These are phyloP conservation scores for Atherinomorus stipes DNA, from an alignment of 2,113 vertebrate genomes.

Conservation along the genomic window DNA sequence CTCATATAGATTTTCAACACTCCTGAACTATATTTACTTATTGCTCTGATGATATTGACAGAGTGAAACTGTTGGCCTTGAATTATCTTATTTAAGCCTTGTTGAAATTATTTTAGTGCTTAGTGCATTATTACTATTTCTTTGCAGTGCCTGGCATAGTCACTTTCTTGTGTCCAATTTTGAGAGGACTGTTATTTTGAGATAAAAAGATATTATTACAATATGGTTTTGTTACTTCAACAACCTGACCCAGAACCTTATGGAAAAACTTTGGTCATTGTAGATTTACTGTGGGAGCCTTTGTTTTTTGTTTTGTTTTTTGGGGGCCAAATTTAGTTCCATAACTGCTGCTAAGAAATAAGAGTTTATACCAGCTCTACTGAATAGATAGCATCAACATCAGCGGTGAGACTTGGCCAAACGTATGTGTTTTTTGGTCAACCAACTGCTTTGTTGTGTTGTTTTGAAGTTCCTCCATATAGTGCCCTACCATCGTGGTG, in stretches of 20 bases:
- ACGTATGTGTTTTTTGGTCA: background rate
- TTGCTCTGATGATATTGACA: conserved; percentile 29
- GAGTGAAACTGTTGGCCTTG: conserved; percentile 40
- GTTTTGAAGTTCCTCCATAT: conserved; percentile 37
- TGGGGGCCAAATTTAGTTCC: conserved; percentile 51
- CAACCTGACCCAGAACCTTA: conserved; percentile 40
- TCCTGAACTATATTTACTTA: conserved; percentile 29
- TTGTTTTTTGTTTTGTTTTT: conserved; percentile 8
- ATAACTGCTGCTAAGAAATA: conserved; percentile 67
- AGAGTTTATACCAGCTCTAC: conserved; percentile 39
- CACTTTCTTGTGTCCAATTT: conserved; percentile 47
- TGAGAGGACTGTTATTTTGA: conserved; percentile 55
- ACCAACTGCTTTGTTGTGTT: conserved; percentile 1
- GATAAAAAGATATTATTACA: conserved; percentile 33
- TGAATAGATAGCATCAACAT: conserved; percentile 19
- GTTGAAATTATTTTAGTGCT: conserved; percentile 60
- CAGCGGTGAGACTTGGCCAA: conserved; percentile 30
- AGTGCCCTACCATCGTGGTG: conserved; percentile 43
- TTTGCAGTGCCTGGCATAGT: conserved; percentile 78
- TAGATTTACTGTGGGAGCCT: conserved; percentile 40
- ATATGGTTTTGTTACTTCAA: conserved; percentile 19
- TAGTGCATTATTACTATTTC: conserved; percentile 61
- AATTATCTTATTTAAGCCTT: conserved; percentile 55
- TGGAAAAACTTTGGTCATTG: conserved; percentile 17
- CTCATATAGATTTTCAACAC: conserved; percentile 56